Conservation (phyloP, 2,113 vertebrate species). For the Dicerorhinus sumatrensis region DNA sequence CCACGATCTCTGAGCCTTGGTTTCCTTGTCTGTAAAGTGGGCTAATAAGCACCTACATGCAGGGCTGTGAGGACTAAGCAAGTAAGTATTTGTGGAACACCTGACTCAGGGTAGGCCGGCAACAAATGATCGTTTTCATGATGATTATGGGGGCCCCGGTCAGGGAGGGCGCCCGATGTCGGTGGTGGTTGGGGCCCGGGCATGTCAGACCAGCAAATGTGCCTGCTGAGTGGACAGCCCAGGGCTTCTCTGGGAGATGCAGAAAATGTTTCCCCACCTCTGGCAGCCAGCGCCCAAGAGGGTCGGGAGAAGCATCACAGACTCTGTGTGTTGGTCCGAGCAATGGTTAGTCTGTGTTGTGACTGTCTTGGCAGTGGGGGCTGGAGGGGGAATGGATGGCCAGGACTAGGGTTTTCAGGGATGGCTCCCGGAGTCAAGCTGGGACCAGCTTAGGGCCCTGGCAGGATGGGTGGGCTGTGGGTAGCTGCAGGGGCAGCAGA, state of each 20-base stretch:
- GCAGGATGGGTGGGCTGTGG: not conserved
- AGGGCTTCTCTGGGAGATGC: not conserved
- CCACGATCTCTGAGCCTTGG: not conserved
- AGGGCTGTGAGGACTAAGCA: not conserved
- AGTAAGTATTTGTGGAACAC: not conserved
- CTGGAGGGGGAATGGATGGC: too few relatives aligned
- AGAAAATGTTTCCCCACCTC: not conserved
- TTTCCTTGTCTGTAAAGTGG: constrained; percentile 4
- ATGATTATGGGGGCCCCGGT: not conserved
- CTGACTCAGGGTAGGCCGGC: not conserved
- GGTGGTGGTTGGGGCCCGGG: not conserved
- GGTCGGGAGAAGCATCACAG: accelerated
- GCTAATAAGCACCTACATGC: not conserved
- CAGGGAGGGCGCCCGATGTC: not conserved
- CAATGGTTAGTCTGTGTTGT: accelerated
- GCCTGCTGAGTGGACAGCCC: not conserved
- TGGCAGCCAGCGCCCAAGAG: not conserved
- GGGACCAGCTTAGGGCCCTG: not conserved
- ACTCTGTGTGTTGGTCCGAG: not conserved
- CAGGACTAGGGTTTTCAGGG: not conserved
- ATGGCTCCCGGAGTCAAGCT: not conserved
- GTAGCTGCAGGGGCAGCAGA: not conserved
- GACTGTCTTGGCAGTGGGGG: too few relatives aligned
- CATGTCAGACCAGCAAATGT: not conserved
- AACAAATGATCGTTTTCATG: not conserved